Percentiles rank a stretch among this genome's conserved stretches.
Evolutionary conservation across 2,888 invertebrate species (phyloP).

Genomic region (Amaurobius ferox): DNA sequence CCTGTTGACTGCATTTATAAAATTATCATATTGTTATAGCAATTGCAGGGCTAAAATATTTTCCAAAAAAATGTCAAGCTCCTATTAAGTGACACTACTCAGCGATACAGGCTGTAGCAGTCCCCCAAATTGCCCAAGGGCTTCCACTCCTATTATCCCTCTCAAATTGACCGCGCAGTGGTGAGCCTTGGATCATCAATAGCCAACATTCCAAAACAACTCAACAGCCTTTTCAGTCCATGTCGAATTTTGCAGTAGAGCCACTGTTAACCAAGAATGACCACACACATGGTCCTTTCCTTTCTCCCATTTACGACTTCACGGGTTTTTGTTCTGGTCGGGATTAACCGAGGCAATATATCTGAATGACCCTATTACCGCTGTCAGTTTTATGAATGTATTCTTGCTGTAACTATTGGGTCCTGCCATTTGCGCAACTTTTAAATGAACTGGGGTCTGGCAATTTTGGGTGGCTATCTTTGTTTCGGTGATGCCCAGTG

Average conservation of each 20-base stretch:
- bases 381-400: conserved; percentile 4
- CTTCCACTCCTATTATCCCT: not conserved
- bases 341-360: not conserved
- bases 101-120: too few relatives aligned
- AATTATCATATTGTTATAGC: too few relatives aligned
- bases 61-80: too few relatives aligned
- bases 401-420: not conserved
- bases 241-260: not conserved
- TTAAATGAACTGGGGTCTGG: not conserved
- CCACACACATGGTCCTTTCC: conserved; percentile 15
- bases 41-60: too few relatives aligned
- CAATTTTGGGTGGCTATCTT: too few relatives aligned
- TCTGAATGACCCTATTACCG: not conserved
- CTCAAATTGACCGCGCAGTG: too few relatives aligned
- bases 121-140: too few relatives aligned
- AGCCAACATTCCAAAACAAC: not conserved
- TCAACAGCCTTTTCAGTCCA: not conserved
- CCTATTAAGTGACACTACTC: too few relatives aligned
- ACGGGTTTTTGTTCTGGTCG: conserved; percentile 3
- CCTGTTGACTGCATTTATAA: too few relatives aligned
- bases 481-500: not conserved
- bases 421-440: too few relatives aligned
- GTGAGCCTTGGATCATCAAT: not conserved
- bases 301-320: conserved; percentile 21
- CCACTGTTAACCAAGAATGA: conserved; percentile 15